Base-by-base conservation (phyloP, 2,888 invertebrate species). In the Imbricaverruca yamaguchii region DNA sequence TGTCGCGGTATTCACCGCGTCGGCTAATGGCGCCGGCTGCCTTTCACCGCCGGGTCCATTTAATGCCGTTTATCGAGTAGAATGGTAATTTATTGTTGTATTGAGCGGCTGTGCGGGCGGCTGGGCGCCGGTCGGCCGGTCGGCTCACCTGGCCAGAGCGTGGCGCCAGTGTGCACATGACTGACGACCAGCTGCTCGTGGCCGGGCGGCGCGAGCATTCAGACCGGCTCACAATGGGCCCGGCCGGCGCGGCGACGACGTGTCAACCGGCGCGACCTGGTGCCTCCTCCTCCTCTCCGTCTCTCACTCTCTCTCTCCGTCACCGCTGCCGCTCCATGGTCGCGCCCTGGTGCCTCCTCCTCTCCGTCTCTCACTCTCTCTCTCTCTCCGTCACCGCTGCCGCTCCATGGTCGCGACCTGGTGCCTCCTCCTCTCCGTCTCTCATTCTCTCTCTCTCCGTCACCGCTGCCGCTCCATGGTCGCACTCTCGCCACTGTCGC, bases 61-160 rank as follows among this genome's bases (percentile, higher is more conserved):
- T 74, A 74, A 74, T 74, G 74, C 74, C 74, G 74, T 74, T 74
- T 74, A 74, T 74, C 74, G 74, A 74, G 74, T 74, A 74, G 74
- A 74, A 74, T 74, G 74, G 74, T 74, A 74, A 74, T 74, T 74
- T 39, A 74, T 74, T 74, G 74, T 74, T n/a, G 74, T 13, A 74
- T 74, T 74, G 74, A 74, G 74, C 74, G n/a, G 74, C 23, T 3
- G 18, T 18, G 53, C 53, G 69, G 18, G 23, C 53, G 18, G 53
- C 53, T 39, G 15, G 15, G 59, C 7, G 15, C 12, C 59, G 15
- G 59, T 0, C 15, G 3, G 59, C 59, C 59, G 4, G 39, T 39
- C 39, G 39, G 39, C 67, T 67, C 67, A 67, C 67, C 67, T 67
- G 67, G 67, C 67, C 39, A 39, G 39, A 39, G 25, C 6, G 13